Percentiles rank a stretch among this genome's conserved stretches.
These are phyloP conservation scores for Thinocorus orbignyianus DNA, from an alignment of 2,113 vertebrate species.

Conservation along the genomic window DNA sequence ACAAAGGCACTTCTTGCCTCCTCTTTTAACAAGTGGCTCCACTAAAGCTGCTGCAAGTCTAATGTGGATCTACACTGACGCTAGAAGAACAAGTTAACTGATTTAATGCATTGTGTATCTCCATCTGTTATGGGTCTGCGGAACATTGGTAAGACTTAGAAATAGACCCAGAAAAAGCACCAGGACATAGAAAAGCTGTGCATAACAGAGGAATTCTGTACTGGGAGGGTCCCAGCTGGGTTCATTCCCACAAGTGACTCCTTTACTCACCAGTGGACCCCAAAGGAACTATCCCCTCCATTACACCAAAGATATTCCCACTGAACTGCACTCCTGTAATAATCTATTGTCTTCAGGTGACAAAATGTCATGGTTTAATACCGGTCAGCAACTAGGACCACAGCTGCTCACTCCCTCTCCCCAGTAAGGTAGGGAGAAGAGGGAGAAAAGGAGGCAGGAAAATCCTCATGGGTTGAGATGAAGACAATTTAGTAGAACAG, in stretches of 20 bases:
- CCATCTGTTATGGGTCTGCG: neutral
- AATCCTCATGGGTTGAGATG: neutral
- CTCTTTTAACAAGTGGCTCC: neutral
- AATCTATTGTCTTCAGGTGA: neutral
- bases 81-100: neutral
- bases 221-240: neutral
- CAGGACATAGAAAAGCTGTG: neutral
- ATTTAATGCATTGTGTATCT: neutral
- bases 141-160: neutral
- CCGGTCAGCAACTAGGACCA: neutral
- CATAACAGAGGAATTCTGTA: neutral
- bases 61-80: neutral
- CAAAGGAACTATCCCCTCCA: neutral
- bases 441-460: neutral
- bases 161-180: neutral
- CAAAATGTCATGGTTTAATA: neutral
- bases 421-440: neutral
- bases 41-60: neutral
- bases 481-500: neutral
- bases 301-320: neutral
- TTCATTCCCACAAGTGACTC: neutral
- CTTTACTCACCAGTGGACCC: neutral
- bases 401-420: neutral
- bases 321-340: neutral
- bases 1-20: neutral